Conservation (phyloP, 2,797 vertebrate genomes). For the Uromys caudimaculatus region DNA sequence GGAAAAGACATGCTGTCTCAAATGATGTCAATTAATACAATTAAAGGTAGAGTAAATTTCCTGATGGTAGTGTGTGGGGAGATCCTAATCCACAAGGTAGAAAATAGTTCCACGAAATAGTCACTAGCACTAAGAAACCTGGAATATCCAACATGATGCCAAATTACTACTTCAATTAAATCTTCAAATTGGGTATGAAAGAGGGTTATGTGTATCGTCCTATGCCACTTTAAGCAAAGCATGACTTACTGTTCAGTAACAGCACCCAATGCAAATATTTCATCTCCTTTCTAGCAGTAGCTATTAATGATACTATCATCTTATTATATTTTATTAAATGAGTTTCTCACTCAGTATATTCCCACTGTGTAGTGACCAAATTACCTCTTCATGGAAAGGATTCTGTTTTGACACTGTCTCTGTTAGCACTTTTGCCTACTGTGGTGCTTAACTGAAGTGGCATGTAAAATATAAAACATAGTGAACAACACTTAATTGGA, state of each 20-base stretch:
- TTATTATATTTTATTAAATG: constrained; percentile 20
- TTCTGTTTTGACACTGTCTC: background rate
- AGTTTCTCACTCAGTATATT: background rate
- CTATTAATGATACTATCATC: constrained; percentile 38
- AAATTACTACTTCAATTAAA: constrained; percentile 42
- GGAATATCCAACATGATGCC: background rate
- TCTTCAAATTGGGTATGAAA: constrained; percentile 48
- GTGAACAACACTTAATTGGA: background rate
- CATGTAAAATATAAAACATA: background rate
- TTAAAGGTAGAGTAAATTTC: constrained; percentile 13
- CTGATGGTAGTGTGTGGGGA: background rate
- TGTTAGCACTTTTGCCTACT: background rate
- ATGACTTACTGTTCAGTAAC: constrained; percentile 36
- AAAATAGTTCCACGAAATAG: constrained; percentile 2
- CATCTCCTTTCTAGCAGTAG: background rate
- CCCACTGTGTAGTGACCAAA: background rate
- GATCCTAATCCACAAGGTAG: background rate
- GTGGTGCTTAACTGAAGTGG: background rate
- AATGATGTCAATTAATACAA: constrained; percentile 21
- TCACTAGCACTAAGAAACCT: background rate
- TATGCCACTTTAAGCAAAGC: background rate
- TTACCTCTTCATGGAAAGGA: constrained; percentile 17
- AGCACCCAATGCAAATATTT: constrained; percentile 1
- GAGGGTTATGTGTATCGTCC: background rate
- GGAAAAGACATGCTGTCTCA: constrained; percentile 26